These are phyloP conservation scores for Sipha maydis DNA, from an alignment of 2,888 invertebrate species.

Conservation along the genomic window DNA sequence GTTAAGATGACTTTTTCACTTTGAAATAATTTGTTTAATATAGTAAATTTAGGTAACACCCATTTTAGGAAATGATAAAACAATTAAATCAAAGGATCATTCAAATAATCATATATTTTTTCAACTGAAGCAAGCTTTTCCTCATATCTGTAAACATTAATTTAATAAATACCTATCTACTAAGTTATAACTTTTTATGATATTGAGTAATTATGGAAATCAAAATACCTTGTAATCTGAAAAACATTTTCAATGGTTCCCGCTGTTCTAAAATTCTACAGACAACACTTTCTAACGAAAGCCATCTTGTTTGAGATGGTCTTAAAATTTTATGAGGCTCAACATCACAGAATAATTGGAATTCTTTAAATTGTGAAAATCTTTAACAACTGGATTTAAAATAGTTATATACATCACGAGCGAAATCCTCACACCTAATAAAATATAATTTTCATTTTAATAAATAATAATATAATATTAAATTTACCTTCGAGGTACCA, in stretches of 20 bases:
- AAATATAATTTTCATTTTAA: too few relatives aligned
- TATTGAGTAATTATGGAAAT: background rate
- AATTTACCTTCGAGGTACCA: too few relatives aligned
- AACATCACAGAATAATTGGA: too few relatives aligned
- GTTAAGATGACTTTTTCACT: background rate
- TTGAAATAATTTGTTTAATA: slow-evolving; percentile 3
- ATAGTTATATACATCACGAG: too few relatives aligned
- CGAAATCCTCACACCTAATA: too few relatives aligned
- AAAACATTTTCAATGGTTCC: slow-evolving; percentile 3
- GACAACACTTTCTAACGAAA: background rate
- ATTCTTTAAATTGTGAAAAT: too few relatives aligned
- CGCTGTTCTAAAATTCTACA: background rate
- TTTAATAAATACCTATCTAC: background rate
- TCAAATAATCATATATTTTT: background rate
- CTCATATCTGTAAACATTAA: background rate
- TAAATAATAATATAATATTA: too few relatives aligned
- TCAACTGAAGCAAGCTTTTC: background rate
- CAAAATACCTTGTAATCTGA: background rate
- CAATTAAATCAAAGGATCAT: slow-evolving; percentile 1
- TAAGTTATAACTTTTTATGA: background rate
- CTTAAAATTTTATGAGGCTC: too few relatives aligned
- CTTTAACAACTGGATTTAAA: too few relatives aligned
- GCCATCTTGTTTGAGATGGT: slow-evolving; percentile 16
- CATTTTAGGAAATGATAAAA: slow-evolving; percentile 3
- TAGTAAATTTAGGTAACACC: slow-evolving; percentile 17